Evolutionary conservation across 1,140 invertebrate genomes (phyloP), one percentile per base, ranked within the genome.

Genomic region (Drosophila saltans): DNA sequence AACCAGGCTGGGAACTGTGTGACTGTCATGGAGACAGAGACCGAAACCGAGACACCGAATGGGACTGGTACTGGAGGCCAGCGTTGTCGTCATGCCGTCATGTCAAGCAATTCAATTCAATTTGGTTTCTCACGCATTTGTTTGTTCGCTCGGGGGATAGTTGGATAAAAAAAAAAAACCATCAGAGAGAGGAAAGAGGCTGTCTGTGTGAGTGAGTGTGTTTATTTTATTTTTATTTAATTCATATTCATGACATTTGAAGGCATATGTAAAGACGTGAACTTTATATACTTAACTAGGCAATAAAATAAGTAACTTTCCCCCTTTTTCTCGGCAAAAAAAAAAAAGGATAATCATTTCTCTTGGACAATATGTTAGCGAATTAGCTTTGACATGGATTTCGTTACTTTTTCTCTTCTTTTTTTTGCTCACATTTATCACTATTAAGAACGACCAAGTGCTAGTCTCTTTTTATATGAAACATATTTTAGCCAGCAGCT

Each of bases 31-130:
- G 33, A 36, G 33, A 36, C 33, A 0, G 33, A 36, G 33, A 36
- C 33, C 28, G 28, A 30, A 4, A 30, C 28, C 33, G 33, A 36
- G 33, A 36, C 33, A 6, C 4, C 3, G 33, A 36, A 5, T 36
- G 33, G 6, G 3, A 36, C 33, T 36, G 33, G 33, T 1, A 36
- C 6, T 43, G 57, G 62, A 36, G 56, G 40, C 26, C 39, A 67
- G 28, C 28, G 62, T 40, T 43, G 68, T 72, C 68, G 21, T 45
- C 62, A 64, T 88, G 83, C 88, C 83, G 80, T 89, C 83, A 88
- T 88, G 85, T 90, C 85, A 89, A 90, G 84, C 84, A 89, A 89
- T 89, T 89, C 84, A 88, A 88, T 88, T 88, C 84, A 89, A 89
- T 89, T 89, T 89, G 85, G 81, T 73, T 89, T 89, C 85, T 89